Evolutionary conservation across 2,113 vertebrate genomes (phyloP).

Genomic region (Phyllostomus hastatus): DNA sequence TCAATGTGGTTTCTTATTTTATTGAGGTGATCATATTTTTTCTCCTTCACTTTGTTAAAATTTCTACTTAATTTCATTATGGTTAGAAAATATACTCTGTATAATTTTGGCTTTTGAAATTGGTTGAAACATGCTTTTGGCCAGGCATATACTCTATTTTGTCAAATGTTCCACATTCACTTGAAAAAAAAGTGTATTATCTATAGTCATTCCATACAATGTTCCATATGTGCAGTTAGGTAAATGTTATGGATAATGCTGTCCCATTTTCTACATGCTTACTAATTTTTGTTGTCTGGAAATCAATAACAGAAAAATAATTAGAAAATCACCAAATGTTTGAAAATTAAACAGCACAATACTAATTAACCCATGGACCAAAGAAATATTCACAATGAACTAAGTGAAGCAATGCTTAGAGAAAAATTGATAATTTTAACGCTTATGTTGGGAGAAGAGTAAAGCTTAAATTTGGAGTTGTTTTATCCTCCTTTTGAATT

Average conservation of each 20-base stretch:
- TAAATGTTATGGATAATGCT: background rate
- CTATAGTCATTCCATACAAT: background rate
- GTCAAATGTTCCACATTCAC: background rate
- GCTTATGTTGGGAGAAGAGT: background rate
- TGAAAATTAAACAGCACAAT: background rate
- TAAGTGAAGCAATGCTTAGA: background rate
- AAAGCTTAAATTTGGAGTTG: background rate
- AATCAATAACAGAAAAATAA: slow-evolving; percentile 19
- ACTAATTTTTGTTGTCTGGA: background rate
- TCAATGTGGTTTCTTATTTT: too few relatives aligned
- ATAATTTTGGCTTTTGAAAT: background rate
- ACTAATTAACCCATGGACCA: background rate
- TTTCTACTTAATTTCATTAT: background rate
- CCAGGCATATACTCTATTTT: background rate
- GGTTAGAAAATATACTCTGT: background rate
- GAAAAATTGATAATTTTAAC: background rate
- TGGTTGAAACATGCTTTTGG: background rate
- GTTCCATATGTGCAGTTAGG: background rate
- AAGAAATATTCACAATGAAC: background rate
- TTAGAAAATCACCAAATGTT: slow-evolving; percentile 2
- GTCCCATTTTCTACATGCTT: background rate
- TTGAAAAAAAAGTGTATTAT: background rate
- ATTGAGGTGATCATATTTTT: too few relatives aligned
- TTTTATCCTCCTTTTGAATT: background rate
- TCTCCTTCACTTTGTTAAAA: background rate